Conservation (phyloP, 2,888 invertebrate genomes). For the Diadegma fenestrale region DNA sequence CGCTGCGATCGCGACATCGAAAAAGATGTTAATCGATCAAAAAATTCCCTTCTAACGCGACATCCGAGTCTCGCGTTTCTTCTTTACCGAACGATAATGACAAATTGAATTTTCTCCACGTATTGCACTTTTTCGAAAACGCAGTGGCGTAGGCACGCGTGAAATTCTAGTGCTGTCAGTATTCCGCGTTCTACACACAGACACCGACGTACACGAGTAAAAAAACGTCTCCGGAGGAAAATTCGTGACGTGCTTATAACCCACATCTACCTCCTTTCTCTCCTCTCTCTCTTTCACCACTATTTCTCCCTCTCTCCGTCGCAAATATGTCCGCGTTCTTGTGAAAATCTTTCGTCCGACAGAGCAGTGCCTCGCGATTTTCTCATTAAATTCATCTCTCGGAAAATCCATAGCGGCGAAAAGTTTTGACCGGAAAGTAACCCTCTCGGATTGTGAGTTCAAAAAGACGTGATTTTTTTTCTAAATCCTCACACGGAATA, state of each 20-base stretch:
- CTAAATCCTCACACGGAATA: neutral
- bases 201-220: slow-evolving; percentile 43
- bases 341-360: slow-evolving; percentile 62
- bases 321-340: slow-evolving; percentile 71
- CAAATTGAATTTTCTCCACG: neutral
- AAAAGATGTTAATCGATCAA: neutral
- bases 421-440: neutral
- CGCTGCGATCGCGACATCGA: slow-evolving; percentile 24
- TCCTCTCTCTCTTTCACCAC: slow-evolving; percentile 50
- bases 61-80: neutral
- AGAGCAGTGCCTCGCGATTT: slow-evolving; percentile 23
- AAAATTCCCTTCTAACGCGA: neutral
- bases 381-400: slow-evolving; percentile 21
- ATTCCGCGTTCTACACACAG: slow-evolving; percentile 40
- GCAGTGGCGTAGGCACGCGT: slow-evolving; percentile 51
- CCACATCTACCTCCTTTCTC: slow-evolving; percentile 73
- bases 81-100: slow-evolving; percentile 29
- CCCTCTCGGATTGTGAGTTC: neutral
- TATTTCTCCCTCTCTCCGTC: slow-evolving; percentile 30
- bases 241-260: slow-evolving; percentile 80
- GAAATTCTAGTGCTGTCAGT: slow-evolving; percentile 66
- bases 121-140: slow-evolving; percentile 16
- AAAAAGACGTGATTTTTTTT: slow-evolving; percentile 15
- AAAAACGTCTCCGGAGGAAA: slow-evolving; percentile 74
- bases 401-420: neutral